phyloP scores from a whole-genome alignment of 2,888 invertebrate species.

The Plusia festucae region DNA sequence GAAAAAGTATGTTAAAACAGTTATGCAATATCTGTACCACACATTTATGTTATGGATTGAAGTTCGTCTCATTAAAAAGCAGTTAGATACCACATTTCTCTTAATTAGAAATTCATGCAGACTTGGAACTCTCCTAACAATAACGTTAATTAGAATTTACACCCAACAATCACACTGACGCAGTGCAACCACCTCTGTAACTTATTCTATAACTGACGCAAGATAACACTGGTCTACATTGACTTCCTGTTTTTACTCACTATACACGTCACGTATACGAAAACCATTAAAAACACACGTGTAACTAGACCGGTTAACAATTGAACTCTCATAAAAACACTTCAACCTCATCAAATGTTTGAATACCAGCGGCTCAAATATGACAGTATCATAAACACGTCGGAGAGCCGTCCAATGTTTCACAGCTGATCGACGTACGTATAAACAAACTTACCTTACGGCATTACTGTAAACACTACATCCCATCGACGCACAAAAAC shows the following conservation, averaged over 20 bases:
- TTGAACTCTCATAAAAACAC: conserved; percentile 36
- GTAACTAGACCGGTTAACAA: conserved; percentile 31
- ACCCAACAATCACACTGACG: conserved; percentile 25
- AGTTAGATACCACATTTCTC: conserved; percentile 22
- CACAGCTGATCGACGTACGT: conserved; percentile 78
- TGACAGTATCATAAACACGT: conserved; percentile 57
- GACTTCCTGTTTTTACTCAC: conserved; percentile 51
- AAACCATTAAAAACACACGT: conserved; percentile 47
- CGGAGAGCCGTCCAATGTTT: conserved; percentile 43
- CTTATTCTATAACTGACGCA: conserved; percentile 41
- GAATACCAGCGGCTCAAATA: conserved; percentile 36
- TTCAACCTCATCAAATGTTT: conserved; percentile 47
- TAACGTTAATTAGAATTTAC: conserved; percentile 52
- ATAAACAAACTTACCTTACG: conserved; percentile 81
- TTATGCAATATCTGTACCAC: conserved; percentile 17
- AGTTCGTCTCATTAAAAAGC: conserved; percentile 23
- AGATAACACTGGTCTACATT: conserved; percentile 48
- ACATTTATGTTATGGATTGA: conserved; percentile 14
- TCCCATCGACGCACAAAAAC: conserved; percentile 71
- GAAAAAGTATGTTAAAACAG: conserved; percentile 8
- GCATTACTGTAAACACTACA: conserved; percentile 72
- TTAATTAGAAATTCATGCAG: conserved; percentile 29
- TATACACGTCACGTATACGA: conserved; percentile 30
- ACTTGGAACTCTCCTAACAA: conserved; percentile 22
- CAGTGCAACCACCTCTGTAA: conserved; percentile 42